A percentile compares a stretch with the other conserved stretches of the same genome.
These are phyloP conservation scores for Eupithecia vulgata DNA, from an alignment of 2,888 invertebrate species.

Conservation along the genomic window DNA sequence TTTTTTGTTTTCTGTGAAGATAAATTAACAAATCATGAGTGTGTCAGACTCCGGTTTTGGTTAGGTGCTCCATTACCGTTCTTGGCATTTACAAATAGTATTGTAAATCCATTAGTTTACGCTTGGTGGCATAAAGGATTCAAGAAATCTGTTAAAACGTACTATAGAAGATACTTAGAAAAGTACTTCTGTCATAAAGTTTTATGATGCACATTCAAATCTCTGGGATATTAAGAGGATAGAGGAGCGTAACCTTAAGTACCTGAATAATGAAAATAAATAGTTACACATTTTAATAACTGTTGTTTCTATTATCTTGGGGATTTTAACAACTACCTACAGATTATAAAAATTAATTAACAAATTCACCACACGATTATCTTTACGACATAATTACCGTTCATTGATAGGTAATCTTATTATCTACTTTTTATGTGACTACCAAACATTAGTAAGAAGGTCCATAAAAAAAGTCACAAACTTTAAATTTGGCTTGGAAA, in stretches of 20 bases:
- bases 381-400: not conserved
- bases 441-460: not conserved
- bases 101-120: constrained; percentile 87
- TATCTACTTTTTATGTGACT: not conserved
- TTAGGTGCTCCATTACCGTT: constrained; percentile 85
- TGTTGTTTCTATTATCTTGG: not conserved
- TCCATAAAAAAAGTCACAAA: not conserved
- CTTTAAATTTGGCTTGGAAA: not conserved
- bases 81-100: constrained; percentile 85
- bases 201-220: constrained; percentile 2
- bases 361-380: not conserved
- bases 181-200: constrained; percentile 35
- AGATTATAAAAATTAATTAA: not conserved
- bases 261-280: not conserved
- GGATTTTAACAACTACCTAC: not conserved
- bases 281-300: not conserved
- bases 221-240: not conserved
- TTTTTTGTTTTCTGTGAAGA: constrained; percentile 82
- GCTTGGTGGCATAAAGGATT: constrained; percentile 90
- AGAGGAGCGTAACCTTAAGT: not conserved
- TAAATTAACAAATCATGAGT: constrained; percentile 71
- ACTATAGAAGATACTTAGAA: constrained; percentile 46
- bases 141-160: constrained; percentile 73
- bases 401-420: not conserved
- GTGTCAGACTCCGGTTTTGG: constrained; percentile 76